phyloP scores from a whole-genome alignment of 2,797 vertebrate genomes.

The Pipistrellus pipistrellus region DNA sequence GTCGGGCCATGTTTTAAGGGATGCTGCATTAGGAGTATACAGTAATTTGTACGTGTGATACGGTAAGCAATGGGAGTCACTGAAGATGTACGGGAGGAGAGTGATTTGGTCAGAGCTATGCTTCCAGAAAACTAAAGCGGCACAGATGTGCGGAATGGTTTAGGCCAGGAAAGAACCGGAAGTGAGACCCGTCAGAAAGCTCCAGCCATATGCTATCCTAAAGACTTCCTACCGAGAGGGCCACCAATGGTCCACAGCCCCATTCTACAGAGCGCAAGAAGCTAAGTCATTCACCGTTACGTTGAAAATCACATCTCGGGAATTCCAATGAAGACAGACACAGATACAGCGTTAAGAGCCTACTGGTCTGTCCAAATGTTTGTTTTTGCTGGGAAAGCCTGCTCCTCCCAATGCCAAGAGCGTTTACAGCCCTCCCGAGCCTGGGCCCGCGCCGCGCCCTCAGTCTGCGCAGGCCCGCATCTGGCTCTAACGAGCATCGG shows the following conservation, averaged over 20 bases:
- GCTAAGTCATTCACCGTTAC: background rate
- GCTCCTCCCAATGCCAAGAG: background rate
- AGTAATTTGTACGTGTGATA: background rate
- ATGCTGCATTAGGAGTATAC: background rate
- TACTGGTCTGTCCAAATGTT: background rate
- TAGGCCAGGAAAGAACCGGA: background rate
- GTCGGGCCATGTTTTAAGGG: background rate
- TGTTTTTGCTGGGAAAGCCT: background rate
- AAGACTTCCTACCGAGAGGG: background rate
- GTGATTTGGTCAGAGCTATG: background rate
- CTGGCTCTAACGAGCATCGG: conserved; percentile 64
- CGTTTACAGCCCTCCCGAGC: background rate
- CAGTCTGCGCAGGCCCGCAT: conserved; percentile 14
- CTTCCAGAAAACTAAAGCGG: conserved; percentile 11
- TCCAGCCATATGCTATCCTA: background rate
- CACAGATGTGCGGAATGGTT: background rate
- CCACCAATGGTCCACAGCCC: background rate
- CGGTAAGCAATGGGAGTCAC: background rate
- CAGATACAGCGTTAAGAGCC: background rate
- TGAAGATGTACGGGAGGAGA: background rate
- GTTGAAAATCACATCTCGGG: conserved; percentile 7
- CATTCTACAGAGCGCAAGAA: background rate
- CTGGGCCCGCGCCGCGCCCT: background rate
- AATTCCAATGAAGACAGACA: background rate
- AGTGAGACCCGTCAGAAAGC: background rate